These are phyloP conservation scores for Tyto alba DNA, from an alignment of 2,113 vertebrate genomes.

Conservation along the genomic window DNA sequence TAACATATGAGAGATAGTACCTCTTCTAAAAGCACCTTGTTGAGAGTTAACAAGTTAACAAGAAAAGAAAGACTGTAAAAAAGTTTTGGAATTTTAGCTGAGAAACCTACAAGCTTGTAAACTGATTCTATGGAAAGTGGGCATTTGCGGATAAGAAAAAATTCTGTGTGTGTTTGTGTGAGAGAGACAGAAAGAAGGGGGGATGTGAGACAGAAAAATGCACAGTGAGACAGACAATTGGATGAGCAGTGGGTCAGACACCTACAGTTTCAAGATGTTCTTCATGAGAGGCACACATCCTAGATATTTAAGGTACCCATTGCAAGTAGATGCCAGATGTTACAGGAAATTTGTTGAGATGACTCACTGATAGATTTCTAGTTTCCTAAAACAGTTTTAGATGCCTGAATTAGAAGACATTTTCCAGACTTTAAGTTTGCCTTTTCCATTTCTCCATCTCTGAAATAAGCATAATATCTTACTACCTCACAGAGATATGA, in stretches of 20 bases:
- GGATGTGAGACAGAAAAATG: not conserved
- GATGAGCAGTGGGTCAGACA: not conserved
- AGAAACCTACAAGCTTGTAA: not conserved
- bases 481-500: not conserved
- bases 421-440: not conserved
- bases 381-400: not conserved
- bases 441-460: not conserved
- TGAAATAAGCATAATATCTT: not conserved
- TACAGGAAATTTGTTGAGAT: not conserved
- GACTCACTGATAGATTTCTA: not conserved
- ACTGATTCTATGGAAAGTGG: not conserved
- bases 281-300: not conserved
- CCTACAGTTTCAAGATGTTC: not conserved
- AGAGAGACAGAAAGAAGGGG: not conserved
- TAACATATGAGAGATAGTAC: not conserved
- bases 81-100: not conserved
- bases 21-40: not conserved
- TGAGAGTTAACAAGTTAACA: not conserved
- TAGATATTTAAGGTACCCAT: not conserved
- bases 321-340: not conserved
- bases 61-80: not conserved
- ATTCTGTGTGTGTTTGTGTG: fast-evolving
- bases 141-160: not conserved
- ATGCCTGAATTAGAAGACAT: not conserved
- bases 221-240: fast-evolving